A percentile compares a stretch with the other conserved stretches of the same genome.
These are phyloP conservation scores for Gymnothorax reevesii DNA, from an alignment of 2,797 vertebrate genomes.

Conservation along the genomic window DNA sequence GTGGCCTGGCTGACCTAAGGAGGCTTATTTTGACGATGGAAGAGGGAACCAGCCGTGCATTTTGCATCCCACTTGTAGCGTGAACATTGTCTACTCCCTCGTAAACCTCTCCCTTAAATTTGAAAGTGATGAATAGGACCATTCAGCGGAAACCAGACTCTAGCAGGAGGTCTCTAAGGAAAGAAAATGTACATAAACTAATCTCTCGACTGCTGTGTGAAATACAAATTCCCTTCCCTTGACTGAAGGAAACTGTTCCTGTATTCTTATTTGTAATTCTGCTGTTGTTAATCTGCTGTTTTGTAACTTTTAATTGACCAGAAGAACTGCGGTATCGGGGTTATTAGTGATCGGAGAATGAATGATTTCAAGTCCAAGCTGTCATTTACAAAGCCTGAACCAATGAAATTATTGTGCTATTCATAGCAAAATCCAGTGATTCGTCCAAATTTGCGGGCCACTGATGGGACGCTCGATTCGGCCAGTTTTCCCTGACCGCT, in stretches of 20 bases:
- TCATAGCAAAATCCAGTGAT: neutral
- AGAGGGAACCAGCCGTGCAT: neutral
- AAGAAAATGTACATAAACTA: neutral
- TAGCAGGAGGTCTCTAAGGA: neutral
- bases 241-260: neutral
- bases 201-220: neutral
- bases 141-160: neutral
- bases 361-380: neutral
- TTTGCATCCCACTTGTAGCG: neutral
- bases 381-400: neutral
- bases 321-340: neutral
- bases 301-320: neutral
- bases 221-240: neutral
- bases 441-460: neutral
- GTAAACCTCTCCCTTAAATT: neutral
- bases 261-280: neutral
- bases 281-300: neutral
- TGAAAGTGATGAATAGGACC: neutral
- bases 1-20: neutral
- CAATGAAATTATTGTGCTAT: neutral
- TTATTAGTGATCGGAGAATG: neutral
- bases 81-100: neutral
- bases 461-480: neutral
- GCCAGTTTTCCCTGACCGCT: neutral
- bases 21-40: no score